Percentiles rank a stretch among this genome's conserved stretches.
Evolutionary conservation across 1,140 invertebrate genomes (phyloP).

Genomic region (Cotesia typhae): DNA sequence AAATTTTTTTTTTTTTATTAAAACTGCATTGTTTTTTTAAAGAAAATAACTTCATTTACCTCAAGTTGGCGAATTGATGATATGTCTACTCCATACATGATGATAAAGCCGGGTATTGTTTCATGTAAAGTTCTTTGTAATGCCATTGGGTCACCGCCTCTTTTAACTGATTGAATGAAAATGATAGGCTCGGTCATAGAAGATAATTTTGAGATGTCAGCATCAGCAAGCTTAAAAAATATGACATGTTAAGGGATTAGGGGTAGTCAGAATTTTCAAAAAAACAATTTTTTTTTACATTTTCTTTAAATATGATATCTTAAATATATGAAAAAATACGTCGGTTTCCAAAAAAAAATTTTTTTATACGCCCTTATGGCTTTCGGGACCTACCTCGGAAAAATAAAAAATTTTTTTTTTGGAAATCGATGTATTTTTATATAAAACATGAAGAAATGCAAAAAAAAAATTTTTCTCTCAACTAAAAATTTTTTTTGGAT

Average conservation of each 20-base stretch:
- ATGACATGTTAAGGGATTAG: constrained; percentile 3
- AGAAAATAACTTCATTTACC: constrained; percentile 58
- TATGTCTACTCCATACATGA: constrained; percentile 92
- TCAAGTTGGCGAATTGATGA: constrained; percentile 88
- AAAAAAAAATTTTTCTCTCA: too few relatives aligned
- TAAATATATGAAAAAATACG: too few relatives aligned
- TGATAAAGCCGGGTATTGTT: constrained; percentile 81
- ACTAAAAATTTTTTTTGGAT: too few relatives aligned
- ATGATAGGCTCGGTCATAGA: constrained; percentile 70
- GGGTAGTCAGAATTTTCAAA: too few relatives aligned
- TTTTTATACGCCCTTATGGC: too few relatives aligned
- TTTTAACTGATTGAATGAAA: constrained; percentile 81
- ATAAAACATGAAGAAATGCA: too few relatives aligned
- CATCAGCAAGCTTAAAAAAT: constrained; percentile 69
- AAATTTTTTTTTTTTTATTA: constrained; percentile 7
- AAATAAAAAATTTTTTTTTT: too few relatives aligned
- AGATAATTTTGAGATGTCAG: constrained; percentile 70
- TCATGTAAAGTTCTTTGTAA: constrained; percentile 73
- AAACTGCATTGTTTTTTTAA: constrained; percentile 21
- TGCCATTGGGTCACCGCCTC: constrained; percentile 73
- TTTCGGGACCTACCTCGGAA: too few relatives aligned
- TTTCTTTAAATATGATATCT: too few relatives aligned
- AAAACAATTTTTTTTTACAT: too few relatives aligned
- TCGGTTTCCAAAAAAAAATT: too few relatives aligned
- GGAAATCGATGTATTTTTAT: too few relatives aligned